These are phyloP conservation scores for Mongoloraphidia duomilia DNA, from an alignment of 2,888 invertebrate species.

Conservation along the genomic window DNA sequence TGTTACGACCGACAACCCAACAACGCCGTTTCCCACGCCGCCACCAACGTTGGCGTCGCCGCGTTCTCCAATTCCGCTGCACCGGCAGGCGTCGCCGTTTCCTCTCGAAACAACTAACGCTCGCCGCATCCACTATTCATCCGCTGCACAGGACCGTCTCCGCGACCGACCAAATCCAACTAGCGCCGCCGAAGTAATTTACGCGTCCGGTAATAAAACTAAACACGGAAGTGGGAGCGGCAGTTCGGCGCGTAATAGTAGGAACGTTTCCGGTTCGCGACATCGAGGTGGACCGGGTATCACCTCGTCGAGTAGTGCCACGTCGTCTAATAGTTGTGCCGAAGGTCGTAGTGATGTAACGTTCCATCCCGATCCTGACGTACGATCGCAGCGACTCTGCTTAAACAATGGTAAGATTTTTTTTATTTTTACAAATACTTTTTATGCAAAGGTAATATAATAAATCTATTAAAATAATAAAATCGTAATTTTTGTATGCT, in stretches of 20 bases:
- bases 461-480: too few species aligned
- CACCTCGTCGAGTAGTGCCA: conserved; percentile 41
- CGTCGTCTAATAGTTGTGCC: conserved; percentile 31
- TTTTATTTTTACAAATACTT: not conserved
- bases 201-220: conserved; percentile 13
- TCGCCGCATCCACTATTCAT: conserved; percentile 38
- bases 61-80: conserved; percentile 42
- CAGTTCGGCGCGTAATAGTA: conserved; percentile 27
- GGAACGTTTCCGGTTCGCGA: conserved; percentile 21
- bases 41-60: conserved; percentile 36
- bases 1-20: conserved; percentile 37
- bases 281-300: conserved; percentile 34
- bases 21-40: conserved; percentile 38
- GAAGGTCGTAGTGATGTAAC: conserved; percentile 21
- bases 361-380: conserved; percentile 23
- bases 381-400: conserved; percentile 23
- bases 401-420: conserved; percentile 26
- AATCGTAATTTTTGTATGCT: too few species aligned
- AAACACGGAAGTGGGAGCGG: conserved; percentile 9
- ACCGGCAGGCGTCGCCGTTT: conserved; percentile 54
- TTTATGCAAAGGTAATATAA: too few species aligned
- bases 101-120: conserved; percentile 52
- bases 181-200: conserved; percentile 21
- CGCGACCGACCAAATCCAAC: conserved; percentile 16
- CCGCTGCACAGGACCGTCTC: conserved; percentile 28